Percentiles rank a stretch among this genome's conserved stretches.
Conservation (phyloP, 2,113 vertebrate species). For the Lonchura striata region DNA sequence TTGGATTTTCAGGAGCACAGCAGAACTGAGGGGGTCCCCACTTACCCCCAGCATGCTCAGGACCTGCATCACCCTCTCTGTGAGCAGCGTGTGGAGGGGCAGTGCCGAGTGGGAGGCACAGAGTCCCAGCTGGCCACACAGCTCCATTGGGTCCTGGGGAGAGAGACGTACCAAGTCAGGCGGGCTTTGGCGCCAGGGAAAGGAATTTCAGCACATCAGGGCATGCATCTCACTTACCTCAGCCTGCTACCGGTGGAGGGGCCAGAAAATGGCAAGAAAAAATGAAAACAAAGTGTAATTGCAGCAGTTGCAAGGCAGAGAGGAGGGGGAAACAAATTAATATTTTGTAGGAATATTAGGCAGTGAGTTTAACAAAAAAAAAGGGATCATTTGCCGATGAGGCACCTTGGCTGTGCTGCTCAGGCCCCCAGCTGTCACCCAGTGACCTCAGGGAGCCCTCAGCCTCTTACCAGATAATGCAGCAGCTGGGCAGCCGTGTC, state of each 20-base stretch:
- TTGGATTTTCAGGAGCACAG: not conserved
- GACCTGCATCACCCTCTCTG: constrained; percentile 56
- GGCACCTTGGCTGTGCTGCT: not conserved
- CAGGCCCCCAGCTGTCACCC: fast-evolving
- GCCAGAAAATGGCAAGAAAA: not conserved
- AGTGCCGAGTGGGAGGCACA: constrained; percentile 64
- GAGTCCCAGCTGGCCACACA: constrained; percentile 80
- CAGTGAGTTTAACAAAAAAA: not conserved
- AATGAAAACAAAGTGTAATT: constrained; percentile 11
- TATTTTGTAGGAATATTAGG: not conserved
- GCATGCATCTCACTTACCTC: constrained; percentile 45
- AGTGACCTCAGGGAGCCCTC: fast-evolving
- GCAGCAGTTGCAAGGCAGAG: not conserved
- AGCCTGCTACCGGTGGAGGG: constrained; percentile 23
- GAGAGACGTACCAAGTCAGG: not conserved
- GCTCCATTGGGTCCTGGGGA: constrained; percentile 77
- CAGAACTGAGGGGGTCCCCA: fast-evolving
- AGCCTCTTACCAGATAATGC: constrained; percentile 81
- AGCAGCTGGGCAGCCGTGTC: constrained; percentile 70
- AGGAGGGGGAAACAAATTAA: not conserved
- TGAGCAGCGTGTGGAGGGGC: constrained; percentile 75
- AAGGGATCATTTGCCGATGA: not conserved
- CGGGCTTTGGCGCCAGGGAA: fast-evolving
- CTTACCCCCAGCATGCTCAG: constrained; percentile 36
- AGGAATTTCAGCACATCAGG: fast-evolving